A percentile compares a stretch with the other conserved stretches of the same genome.
Evolutionary conservation across 2,797 vertebrate genomes (phyloP).

Genomic region (Sternotherus odoratus): DNA sequence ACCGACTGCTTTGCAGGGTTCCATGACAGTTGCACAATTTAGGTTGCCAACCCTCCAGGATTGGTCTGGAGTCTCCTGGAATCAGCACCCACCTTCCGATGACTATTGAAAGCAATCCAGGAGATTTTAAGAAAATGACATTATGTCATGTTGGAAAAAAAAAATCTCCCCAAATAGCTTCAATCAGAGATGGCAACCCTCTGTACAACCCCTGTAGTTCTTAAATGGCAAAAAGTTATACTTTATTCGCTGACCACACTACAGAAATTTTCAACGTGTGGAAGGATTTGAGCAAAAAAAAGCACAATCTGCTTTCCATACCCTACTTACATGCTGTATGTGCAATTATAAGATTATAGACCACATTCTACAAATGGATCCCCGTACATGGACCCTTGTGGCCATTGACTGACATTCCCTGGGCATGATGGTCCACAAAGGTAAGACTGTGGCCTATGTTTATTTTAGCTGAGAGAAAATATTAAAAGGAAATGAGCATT

Average conservation of each 20-base stretch:
- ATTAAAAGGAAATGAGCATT: not conserved
- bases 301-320: not conserved
- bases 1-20: not conserved
- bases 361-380: not conserved
- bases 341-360: not conserved
- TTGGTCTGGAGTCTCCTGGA: no score
- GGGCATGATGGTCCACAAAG: not conserved
- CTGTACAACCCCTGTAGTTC: not conserved
- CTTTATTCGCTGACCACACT: not conserved
- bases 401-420: not conserved
- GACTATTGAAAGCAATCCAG: no score
- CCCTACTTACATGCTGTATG: not conserved
- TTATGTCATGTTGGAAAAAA: no score
- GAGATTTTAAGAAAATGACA: no score
- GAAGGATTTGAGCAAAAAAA: not conserved
- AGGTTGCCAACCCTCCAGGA: no score
- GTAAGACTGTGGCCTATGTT: not conserved
- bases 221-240: not conserved
- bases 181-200: no score
- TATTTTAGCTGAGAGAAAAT: not conserved
- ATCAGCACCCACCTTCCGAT: no score
- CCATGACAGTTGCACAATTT: not conserved
- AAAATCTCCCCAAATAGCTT: no score
- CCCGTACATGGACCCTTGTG: not conserved
- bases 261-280: not conserved